Base-by-base conservation (phyloP, 2,113 vertebrate genomes). In the Gavialis gangeticus region DNA sequence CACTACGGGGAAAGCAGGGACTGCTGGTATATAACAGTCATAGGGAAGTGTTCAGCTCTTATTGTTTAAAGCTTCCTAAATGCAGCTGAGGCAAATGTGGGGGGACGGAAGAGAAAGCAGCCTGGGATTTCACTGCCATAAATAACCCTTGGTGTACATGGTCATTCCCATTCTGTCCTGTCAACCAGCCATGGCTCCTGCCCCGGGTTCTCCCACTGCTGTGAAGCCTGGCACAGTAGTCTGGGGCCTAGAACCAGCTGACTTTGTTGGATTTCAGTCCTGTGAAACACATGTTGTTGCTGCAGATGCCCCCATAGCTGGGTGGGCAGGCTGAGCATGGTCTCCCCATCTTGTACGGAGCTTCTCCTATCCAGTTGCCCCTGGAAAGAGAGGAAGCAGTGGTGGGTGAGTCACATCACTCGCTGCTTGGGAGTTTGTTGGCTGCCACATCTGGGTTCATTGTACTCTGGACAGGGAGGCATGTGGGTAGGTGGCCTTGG, bases 311-410 rank as follows among this genome's bases (percentile, higher is more conserved):
- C 2, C 98, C 98, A 1, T 99, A 99, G 91, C 90, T 96, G 15
- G 98, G 98, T 3, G 99, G 99, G 25, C 99, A 99, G 76, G 98
- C 97, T 1, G 99, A 99, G 80, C 99, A 99, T 0, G 98, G 98
- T 79, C 66, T 97, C 86, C 99, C 99, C 57, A 93, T 95, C 92
- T 98, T 98, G 97, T 99, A 99, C 0, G 99, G 99, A 0, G 98
- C 98, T 96, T 99, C 98, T 64, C 98, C 98, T 1, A 99, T 96
- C 99, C 99, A 99, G 96, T 99, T 99, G 54, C 99, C 99, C 93
- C 99, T 99, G 97, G 28, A 97, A 92, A 98, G 56, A 98, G 67
- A 98, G 84, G 78, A 96, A 37, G 12, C 16, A 37, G 24, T 85
- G 37, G 71, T 66, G 73, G 77, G n/a, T 86, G 87, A 87, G 77